Percentiles rank a stretch among this genome's conserved stretches.
phyloP scores from a whole-genome alignment of 2,888 invertebrate genomes.

The Tanypteryx hageni region DNA sequence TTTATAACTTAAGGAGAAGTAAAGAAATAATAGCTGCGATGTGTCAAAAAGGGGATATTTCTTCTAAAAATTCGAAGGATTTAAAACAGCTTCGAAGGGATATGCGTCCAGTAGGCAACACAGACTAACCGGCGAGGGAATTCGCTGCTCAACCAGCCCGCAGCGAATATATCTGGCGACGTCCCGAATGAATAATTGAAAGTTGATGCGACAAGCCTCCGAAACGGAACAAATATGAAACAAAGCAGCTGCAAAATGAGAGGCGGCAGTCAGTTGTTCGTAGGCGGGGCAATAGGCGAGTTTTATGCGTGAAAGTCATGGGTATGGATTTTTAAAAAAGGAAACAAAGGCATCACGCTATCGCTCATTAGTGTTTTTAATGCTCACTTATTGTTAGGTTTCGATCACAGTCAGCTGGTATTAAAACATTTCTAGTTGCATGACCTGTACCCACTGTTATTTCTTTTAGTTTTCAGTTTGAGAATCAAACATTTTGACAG shows the following conservation, averaged over 20 bases:
- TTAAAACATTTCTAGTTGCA: too few species aligned
- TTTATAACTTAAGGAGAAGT: too few species aligned
- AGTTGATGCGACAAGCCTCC: conserved; percentile 42
- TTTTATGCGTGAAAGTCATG: background rate
- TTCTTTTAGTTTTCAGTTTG: too few species aligned
- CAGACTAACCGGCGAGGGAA: background rate
- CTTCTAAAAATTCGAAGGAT: background rate
- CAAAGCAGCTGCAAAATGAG: conserved; percentile 15
- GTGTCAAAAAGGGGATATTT: too few species aligned
- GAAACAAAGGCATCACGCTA: background rate
- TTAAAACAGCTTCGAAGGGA: conserved; percentile 22
- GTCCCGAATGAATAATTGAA: conserved; percentile 48
- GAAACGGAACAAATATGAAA: background rate
- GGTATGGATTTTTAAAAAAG: conserved; percentile 26
- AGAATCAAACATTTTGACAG: too few species aligned
- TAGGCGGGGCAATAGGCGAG: background rate
- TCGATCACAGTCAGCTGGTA: too few species aligned
- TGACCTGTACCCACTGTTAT: too few species aligned
- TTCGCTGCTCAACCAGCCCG: background rate
- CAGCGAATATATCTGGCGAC: conserved; percentile 29
- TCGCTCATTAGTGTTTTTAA: too few species aligned
- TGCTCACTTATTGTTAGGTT: too few species aligned
- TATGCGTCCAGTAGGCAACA: background rate
- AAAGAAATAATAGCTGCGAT: too few species aligned
- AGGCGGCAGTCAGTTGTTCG: conserved; percentile 30